Conservation (phyloP, 2,113 vertebrate genomes). For the Tricholaema leucomelas region DNA sequence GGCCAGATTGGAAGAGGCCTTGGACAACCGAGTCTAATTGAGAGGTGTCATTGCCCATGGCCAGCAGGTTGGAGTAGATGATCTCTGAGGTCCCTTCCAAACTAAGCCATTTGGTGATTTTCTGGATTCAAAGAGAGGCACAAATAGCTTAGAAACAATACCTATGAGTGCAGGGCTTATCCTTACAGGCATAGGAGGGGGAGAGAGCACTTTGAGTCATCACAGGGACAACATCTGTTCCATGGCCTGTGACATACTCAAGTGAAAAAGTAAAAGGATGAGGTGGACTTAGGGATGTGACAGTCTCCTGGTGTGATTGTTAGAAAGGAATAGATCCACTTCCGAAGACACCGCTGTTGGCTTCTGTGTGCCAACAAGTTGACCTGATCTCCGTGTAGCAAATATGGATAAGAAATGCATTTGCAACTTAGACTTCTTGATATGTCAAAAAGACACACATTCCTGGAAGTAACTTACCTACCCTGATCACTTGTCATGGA, state of each 20-base stretch:
- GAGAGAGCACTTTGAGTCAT: not conserved
- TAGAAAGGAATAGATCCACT: not conserved
- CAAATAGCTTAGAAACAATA: not conserved
- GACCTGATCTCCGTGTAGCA: accelerated
- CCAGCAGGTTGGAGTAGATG: too few relatives aligned
- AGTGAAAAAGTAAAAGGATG: not conserved
- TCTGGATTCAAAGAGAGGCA: not conserved
- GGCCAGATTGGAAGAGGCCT: too few relatives aligned
- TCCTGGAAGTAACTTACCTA: not conserved
- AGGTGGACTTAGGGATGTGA: accelerated
- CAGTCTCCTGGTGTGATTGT: not conserved
- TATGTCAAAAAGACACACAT: not conserved
- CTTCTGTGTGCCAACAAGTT: not conserved
- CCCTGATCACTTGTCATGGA: accelerated
- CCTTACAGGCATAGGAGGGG: not conserved
- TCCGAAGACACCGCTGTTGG: not conserved
- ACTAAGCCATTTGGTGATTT: not conserved
- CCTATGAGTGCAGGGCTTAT: not conserved
- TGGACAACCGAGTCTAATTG: too few relatives aligned
- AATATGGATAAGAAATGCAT: not conserved
- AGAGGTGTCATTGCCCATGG: too few relatives aligned
- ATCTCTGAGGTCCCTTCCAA: too few relatives aligned
- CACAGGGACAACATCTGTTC: not conserved
- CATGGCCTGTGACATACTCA: not conserved
- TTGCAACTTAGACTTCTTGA: not conserved